Evolutionary conservation across 2,888 invertebrate species (phyloP), one percentile per base, ranked within the genome.

Genomic region (Nasonovia ribisnigri): DNA sequence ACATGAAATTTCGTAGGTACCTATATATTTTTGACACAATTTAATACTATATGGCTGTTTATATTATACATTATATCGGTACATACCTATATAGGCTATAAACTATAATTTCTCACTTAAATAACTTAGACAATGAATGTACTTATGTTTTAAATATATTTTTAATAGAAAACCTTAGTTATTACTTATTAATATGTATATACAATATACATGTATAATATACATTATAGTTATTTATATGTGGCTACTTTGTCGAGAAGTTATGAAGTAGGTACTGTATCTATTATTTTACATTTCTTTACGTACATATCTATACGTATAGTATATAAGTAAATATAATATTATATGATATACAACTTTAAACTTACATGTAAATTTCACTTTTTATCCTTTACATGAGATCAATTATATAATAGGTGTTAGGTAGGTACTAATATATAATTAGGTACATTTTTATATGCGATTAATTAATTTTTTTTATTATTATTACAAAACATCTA

Each of bases 21-120:
- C 3, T 20, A 51, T 51, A n/a, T 54, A 29, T 84, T 57, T 26
- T 24, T 24, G 46, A 92, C 29, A 24, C 54, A 51, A 88, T 88
- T 77, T 88, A 88, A 77, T 88, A 88, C 43, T 77, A 77, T 51
- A 92, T 54, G 11, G n/a, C 88, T 26, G 24, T 92, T 77, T 88
- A 77, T 36, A 88, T 54, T 36, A 36, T 42, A 42, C 42, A 48
- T 90, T 29, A 43, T 2, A 54, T 26, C 24, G 24, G n/a, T 88
- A 54, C n/a, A n/a, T 51, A 87, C 20, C 5, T 87, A 54, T 90
- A 90, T 90, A 90, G 16, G 48, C 16, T 43, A 36, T 13, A 16
- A 77, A 90, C 51, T 84, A 90, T 84, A 8, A 24, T 84, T n/a
- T 90, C 51, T 90, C 3, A n/a, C 8, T 51, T 84, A 42, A 42